These are phyloP conservation scores for Micropoecilia bifurca DNA, from an alignment of 2,797 vertebrate genomes.

Conservation along the genomic window DNA sequence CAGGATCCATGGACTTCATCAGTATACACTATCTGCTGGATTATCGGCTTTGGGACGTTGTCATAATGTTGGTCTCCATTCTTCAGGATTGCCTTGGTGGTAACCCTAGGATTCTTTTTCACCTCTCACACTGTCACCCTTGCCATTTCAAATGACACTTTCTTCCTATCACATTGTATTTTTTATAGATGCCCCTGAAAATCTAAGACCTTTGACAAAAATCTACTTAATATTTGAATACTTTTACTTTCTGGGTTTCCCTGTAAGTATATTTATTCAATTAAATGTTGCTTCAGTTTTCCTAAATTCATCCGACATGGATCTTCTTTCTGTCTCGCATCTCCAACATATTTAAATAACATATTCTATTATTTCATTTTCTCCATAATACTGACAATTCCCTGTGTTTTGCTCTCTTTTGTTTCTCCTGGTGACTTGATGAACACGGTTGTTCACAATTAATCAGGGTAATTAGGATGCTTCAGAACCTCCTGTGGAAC, in stretches of 20 bases:
- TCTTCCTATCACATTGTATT: background rate
- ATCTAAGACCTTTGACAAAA: no score
- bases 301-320: no score
- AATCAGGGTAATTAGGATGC: background rate
- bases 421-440: background rate
- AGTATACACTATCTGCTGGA: background rate
- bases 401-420: background rate
- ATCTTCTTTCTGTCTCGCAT: no score
- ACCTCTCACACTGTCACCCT: background rate
- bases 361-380: no score
- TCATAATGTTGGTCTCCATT: background rate
- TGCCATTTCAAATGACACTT: background rate
- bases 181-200: no score
- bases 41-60: background rate
- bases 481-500: background rate
- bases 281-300: background rate
- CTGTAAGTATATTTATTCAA: no score
- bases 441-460: background rate
- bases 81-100: background rate
- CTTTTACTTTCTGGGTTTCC: no score
- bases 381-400: no score
- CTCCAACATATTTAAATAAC: no score
- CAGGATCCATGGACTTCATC: background rate
- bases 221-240: no score
- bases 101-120: background rate